Evolutionary conservation across 2,113 vertebrate species (phyloP).

Genomic region (Sardina pilchardus): DNA sequence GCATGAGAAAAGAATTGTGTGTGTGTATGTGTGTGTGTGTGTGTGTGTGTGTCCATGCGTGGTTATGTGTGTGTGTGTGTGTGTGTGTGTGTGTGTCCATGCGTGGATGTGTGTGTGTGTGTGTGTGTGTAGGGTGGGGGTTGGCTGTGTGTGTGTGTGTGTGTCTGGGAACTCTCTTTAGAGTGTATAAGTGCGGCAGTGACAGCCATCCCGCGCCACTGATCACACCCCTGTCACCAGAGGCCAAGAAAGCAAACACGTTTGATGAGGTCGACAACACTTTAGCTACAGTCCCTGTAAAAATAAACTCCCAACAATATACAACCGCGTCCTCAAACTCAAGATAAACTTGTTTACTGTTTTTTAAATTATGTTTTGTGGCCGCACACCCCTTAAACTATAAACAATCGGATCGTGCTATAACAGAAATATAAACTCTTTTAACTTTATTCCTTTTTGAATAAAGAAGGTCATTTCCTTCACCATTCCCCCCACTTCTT

Average conservation of each 20-base stretch:
- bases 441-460: not conserved
- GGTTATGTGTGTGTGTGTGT: constrained; percentile 1
- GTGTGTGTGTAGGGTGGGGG: not conserved
- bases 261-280: not conserved
- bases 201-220: not conserved
- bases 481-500: constrained; percentile 11
- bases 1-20: constrained; percentile 43
- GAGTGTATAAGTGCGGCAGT: not conserved
- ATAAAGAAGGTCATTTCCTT: constrained; percentile 10
- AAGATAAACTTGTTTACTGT: not conserved
- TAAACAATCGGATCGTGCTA: not conserved
- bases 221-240: not conserved
- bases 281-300: not conserved
- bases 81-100: not conserved
- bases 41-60: not conserved
- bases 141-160: not conserved
- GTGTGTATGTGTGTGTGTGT: constrained; percentile 13
- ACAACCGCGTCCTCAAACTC: not conserved
- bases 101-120: not conserved
- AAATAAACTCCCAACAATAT: not conserved
- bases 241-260: not conserved
- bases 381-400: not conserved
- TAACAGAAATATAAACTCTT: not conserved
- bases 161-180: constrained; percentile 11
- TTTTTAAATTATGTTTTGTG: not conserved